Conservation (phyloP, 2,113 vertebrate genomes). For the Melanocharis versteri region DNA sequence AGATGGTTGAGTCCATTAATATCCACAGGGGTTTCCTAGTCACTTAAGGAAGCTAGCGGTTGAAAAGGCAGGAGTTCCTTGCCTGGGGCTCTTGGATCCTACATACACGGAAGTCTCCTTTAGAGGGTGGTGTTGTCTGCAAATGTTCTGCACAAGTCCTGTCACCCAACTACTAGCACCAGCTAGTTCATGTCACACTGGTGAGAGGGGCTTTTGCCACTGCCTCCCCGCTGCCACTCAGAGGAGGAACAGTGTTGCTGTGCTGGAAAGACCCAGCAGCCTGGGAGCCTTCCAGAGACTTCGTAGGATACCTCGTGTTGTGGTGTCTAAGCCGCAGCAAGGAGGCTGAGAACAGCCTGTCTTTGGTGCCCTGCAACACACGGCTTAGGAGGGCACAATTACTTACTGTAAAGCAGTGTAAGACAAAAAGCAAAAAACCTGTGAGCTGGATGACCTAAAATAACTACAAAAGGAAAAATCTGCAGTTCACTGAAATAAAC, state of each 20-base stretch:
- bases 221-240: background rate
- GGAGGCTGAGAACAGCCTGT: background rate
- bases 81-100: background rate
- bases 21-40: background rate
- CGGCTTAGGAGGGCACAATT: background rate
- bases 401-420: background rate
- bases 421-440: background rate
- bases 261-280: background rate
- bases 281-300: background rate
- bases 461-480: background rate
- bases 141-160: background rate
- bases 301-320: too few species aligned
- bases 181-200: background rate
- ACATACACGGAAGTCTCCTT: background rate
- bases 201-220: background rate
- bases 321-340: background rate
- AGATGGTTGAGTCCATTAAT: background rate
- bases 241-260: background rate
- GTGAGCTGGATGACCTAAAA: background rate
- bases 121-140: slow-evolving; percentile 17
- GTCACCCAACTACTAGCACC: background rate
- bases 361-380: background rate
- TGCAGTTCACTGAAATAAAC: background rate
- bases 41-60: background rate
- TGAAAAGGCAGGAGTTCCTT: background rate